A percentile compares a stretch with the other conserved stretches of the same genome.
Evolutionary conservation across 2,888 invertebrate genomes (phyloP).

Genomic region (Capitulum mitella): DNA sequence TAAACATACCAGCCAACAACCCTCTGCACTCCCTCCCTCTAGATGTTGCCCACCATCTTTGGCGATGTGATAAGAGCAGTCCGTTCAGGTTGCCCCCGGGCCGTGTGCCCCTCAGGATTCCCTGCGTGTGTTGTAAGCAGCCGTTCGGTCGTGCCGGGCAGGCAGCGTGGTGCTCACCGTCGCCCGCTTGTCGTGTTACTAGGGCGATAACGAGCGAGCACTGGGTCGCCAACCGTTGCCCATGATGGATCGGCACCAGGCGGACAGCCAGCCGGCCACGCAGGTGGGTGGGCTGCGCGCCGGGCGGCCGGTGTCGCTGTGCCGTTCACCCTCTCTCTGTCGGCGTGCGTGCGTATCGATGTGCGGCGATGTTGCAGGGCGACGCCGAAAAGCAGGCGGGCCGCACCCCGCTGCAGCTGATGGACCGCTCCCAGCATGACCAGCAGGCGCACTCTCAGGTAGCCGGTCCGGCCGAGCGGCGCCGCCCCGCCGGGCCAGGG

Average conservation of each 20-base stretch:
- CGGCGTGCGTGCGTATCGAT: background rate
- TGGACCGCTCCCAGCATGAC: conserved; percentile 54
- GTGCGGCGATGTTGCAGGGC: conserved; percentile 45
- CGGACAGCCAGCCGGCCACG: conserved; percentile 41
- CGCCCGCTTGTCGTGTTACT: conserved; percentile 27
- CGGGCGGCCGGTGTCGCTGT: background rate
- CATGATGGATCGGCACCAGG: conserved; percentile 70
- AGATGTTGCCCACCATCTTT: no score
- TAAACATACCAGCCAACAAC: no score
- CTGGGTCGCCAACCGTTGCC: conserved; percentile 64
- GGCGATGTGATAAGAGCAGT: no score
- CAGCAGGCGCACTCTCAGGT: conserved; percentile 49
- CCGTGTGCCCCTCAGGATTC: no score
- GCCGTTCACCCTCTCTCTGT: background rate
- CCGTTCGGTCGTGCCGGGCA: no score
- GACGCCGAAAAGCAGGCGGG: conserved; percentile 55
- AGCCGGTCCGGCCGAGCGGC: background rate
- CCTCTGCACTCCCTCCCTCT: no score
- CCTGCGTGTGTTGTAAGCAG: no score
- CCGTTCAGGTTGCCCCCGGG: no score
- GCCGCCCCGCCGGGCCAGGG: background rate
- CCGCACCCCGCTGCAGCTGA: conserved; percentile 54
- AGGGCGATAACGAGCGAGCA: conserved; percentile 61
- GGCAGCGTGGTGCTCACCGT: no score
- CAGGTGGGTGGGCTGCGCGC: conserved; percentile 28